phyloP scores from a whole-genome alignment of 2,113 vertebrate genomes.

The Oryzias celebensis region DNA sequence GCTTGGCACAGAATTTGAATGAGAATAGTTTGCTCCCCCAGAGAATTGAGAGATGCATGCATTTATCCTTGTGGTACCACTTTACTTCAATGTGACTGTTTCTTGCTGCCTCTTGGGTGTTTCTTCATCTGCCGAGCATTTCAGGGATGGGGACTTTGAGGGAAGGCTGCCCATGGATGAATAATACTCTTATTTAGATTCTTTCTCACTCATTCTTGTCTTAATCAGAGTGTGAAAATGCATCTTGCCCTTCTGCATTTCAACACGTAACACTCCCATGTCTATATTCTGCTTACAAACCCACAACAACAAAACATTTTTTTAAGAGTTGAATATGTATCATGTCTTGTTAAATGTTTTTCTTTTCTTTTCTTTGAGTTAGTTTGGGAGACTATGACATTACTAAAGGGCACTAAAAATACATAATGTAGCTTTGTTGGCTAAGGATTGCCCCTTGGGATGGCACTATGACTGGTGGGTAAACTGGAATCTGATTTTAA shows the following conservation, averaged over 20 bases:
- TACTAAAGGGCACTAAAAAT: too few species aligned
- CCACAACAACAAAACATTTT: conserved; percentile 11
- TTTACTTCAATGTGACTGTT: conserved; percentile 30
- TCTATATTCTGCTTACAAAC: conserved; percentile 3
- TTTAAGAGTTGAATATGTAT: conserved; percentile 14
- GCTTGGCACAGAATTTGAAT: conserved; percentile 62
- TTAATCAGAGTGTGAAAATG: conserved; percentile 24
- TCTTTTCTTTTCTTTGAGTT: too few species aligned
- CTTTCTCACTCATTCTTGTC: conserved; percentile 38
- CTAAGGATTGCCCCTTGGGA: too few species aligned
- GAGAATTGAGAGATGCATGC: conserved; percentile 33
- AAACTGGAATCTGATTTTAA: too few species aligned
- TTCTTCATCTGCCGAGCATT: conserved; percentile 27
- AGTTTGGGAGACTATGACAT: too few species aligned
- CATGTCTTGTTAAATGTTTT: background rate
- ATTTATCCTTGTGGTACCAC: conserved; percentile 14
- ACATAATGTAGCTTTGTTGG: too few species aligned
- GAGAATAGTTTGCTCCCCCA: conserved; percentile 36
- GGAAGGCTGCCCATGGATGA: conserved; percentile 48
- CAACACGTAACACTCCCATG: conserved; percentile 1
- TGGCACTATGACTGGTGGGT: too few species aligned
- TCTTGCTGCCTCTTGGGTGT: conserved; percentile 17
- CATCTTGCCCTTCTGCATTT: conserved; percentile 20
- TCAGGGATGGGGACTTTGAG: conserved; percentile 33
- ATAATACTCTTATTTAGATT: conserved; percentile 42